A percentile compares a stretch with the other conserved stretches of the same genome.
phyloP scores from a whole-genome alignment of 1,140 invertebrate species.

The Triops cancriformis region DNA sequence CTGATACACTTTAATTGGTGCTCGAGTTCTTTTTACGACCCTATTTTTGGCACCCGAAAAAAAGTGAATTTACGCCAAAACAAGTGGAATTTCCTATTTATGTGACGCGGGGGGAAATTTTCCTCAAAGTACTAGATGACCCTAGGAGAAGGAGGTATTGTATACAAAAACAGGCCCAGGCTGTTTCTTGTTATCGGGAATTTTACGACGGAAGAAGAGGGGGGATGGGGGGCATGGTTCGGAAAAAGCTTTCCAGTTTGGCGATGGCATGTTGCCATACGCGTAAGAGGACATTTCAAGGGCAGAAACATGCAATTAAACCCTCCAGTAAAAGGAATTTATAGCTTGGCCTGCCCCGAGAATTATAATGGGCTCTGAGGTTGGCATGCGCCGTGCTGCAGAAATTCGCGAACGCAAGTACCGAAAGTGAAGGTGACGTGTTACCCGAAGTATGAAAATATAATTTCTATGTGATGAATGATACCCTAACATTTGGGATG shows the following conservation, averaged over 20 bases:
- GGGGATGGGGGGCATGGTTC: not conserved
- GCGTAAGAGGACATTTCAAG: conserved; percentile 5
- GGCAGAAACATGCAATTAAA: not conserved
- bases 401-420: not conserved
- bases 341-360: not conserved
- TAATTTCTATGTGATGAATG: no score
- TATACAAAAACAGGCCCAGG: no score
- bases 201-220: not conserved
- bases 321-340: not conserved
- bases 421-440: no score
- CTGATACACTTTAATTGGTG: not conserved
- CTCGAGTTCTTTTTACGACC: not conserved
- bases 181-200: not conserved
- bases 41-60: no score
- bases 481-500: no score
- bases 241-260: not conserved
- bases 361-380: not conserved
- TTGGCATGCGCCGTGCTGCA: not conserved
- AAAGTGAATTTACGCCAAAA: no score
- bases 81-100: no score
- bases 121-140: no score
- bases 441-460: no score
- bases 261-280: not conserved
- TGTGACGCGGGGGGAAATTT: no score
- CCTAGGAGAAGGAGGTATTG: no score